Conservation (phyloP, 2,113 vertebrate genomes). For the Sorex fumeus region DNA sequence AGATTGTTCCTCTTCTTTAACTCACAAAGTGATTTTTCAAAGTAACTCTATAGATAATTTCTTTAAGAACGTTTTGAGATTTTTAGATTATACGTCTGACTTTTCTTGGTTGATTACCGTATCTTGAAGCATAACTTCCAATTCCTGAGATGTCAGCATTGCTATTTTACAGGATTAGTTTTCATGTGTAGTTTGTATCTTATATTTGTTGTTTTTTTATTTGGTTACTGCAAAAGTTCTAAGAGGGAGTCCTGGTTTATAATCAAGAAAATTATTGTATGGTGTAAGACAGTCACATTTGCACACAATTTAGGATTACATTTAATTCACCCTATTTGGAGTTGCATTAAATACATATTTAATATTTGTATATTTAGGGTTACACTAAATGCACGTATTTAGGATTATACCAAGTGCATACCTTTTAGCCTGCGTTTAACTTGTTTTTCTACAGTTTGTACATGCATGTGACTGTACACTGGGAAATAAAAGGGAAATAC, state of each 20-base stretch:
- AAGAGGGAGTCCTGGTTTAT: slow-evolving; percentile 15
- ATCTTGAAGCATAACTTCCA: not conserved
- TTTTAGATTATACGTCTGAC: not conserved
- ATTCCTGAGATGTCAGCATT: not conserved
- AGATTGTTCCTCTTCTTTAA: slow-evolving; percentile 18
- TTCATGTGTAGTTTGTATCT: slow-evolving; percentile 36
- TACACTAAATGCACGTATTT: not conserved
- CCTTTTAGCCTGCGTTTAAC: not conserved
- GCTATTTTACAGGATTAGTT: not conserved
- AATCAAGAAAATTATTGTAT: slow-evolving; percentile 3
- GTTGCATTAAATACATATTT: no score
- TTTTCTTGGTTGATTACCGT: not conserved
- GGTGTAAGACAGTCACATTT: not conserved
- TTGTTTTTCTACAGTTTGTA: slow-evolving; percentile 40
- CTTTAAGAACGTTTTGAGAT: not conserved
- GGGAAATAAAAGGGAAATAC: slow-evolving; percentile 41
- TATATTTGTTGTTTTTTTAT: not conserved
- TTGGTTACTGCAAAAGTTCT: slow-evolving; percentile 34
- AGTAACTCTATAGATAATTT: slow-evolving; percentile 7
- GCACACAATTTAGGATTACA: no score
- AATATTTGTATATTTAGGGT: no score
- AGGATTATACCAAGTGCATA: not conserved
- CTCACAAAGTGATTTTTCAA: not conserved
- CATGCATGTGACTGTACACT: not conserved
- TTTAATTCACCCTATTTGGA: no score